A percentile compares a stretch with the other conserved stretches of the same genome.
phyloP scores from a whole-genome alignment of 2,113 vertebrate genomes.

The Hirundichthys speculiger region DNA sequence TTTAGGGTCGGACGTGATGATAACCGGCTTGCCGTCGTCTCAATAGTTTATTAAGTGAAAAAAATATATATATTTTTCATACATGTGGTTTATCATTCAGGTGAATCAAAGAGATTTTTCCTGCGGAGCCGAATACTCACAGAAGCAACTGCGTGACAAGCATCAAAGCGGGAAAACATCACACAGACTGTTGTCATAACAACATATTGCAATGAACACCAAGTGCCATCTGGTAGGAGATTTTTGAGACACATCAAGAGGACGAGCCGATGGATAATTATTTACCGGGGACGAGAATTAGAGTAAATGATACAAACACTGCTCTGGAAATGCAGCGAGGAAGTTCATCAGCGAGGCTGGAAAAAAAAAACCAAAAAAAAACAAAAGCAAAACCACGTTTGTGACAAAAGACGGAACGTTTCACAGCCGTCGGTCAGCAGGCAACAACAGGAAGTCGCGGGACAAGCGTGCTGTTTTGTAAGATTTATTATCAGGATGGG shows the following conservation, averaged over 20 bases:
- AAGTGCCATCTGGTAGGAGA: conserved; percentile 74
- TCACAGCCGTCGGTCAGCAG: conserved; percentile 6
- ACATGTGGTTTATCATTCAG: not conserved
- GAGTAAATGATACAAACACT: conserved; percentile 34
- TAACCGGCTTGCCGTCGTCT: not conserved
- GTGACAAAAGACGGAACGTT: not conserved
- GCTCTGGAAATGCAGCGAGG: conserved; percentile 7
- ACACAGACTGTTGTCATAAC: conserved; percentile 81
- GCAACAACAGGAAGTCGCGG: not conserved
- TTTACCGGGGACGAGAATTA: conserved; percentile 63
- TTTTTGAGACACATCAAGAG: conserved; percentile 72
- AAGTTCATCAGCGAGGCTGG: not conserved
- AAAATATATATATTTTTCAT: no score
- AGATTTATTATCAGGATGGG: not conserved
- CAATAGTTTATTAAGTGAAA: no score
- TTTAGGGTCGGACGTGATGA: not conserved
- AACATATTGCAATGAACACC: conserved; percentile 80
- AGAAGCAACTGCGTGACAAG: conserved; percentile 62
- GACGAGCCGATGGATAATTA: conserved; percentile 72
- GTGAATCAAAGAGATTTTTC: conserved; percentile 26
- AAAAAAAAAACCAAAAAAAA: no score
- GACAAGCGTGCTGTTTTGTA: conserved; percentile 8
- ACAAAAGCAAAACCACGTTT: not conserved
- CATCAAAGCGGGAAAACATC: conserved; percentile 73
- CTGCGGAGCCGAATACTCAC: conserved; percentile 31